phyloP scores from a whole-genome alignment of 2,113 vertebrate genomes.

The Aspidoscelis tigris region DNA sequence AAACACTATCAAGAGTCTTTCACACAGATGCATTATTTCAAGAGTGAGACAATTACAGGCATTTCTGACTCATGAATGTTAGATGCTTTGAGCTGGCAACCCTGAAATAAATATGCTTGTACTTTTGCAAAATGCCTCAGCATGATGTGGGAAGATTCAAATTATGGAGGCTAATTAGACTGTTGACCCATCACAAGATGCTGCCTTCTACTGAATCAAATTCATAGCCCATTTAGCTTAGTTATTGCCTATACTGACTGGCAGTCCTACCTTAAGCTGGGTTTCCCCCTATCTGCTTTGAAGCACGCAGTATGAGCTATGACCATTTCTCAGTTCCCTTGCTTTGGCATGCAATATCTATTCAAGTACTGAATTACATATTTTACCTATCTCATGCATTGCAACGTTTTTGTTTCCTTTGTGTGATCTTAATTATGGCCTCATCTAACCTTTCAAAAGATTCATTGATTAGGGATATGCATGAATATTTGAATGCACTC shows the following conservation, averaged over 20 bases:
- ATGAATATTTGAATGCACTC: no score
- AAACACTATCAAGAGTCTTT: not conserved
- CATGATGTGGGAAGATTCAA: slow-evolving; percentile 13
- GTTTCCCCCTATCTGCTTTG: not conserved
- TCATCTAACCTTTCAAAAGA: not conserved
- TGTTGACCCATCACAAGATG: not conserved
- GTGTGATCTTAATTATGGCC: not conserved
- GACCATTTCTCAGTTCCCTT: not conserved
- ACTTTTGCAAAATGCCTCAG: slow-evolving; percentile 44
- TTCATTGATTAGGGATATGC: not conserved
- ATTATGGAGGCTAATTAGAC: slow-evolving; percentile 12
- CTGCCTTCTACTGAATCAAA: not conserved
- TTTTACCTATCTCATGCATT: not conserved
- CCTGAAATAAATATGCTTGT: slow-evolving; percentile 44
- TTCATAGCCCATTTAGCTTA: not conserved
- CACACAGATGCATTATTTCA: not conserved
- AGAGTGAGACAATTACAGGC: not conserved
- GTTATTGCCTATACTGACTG: not conserved
- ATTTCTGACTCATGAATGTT: slow-evolving; percentile 3
- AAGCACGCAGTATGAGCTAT: not conserved
- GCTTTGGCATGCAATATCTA: not conserved
- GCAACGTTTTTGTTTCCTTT: not conserved
- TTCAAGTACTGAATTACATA: not conserved
- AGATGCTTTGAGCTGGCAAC: not conserved
- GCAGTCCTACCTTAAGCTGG: not conserved